These are phyloP conservation scores for Pomatostomus ruficeps DNA, from an alignment of 2,113 vertebrate genomes.

Conservation along the genomic window DNA sequence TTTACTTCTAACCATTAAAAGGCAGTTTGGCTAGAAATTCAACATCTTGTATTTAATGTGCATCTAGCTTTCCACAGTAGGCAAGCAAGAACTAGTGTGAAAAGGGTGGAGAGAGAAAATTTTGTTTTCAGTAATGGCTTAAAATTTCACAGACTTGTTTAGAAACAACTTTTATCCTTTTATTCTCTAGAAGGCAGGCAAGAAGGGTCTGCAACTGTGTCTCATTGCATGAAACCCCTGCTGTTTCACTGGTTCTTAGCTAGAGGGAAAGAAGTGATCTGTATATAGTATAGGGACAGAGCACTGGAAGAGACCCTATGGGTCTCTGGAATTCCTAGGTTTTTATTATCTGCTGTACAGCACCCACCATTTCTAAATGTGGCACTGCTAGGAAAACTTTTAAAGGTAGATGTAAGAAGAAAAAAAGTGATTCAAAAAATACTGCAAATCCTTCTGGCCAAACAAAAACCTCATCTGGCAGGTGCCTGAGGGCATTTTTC, in stretches of 20 bases:
- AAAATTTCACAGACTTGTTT: neutral
- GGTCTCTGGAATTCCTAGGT: neutral
- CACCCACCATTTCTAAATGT: neutral
- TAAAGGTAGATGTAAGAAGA: neutral
- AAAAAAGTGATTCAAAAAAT: neutral
- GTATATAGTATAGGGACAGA: neutral
- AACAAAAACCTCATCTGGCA: neutral
- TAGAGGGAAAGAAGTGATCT: neutral
- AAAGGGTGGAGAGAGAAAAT: conserved; percentile 4
- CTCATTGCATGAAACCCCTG: neutral
- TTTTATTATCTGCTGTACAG: neutral
- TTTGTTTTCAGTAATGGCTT: neutral
- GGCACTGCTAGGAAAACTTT: neutral
- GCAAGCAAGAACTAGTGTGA: conserved; percentile 23
- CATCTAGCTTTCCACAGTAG: neutral
- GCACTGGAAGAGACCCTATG: neutral
- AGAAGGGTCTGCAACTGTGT: neutral
- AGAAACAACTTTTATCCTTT: neutral
- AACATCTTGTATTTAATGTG: neutral
- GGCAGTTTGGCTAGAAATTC: conserved; percentile 34
- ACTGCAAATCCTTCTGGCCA: neutral
- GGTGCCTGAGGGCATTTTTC: neutral
- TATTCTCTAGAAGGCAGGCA: neutral
- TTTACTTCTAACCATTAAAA: conserved; percentile 19
- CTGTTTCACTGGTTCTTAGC: neutral